Conservation (phyloP, 2,888 invertebrate genomes). For the Microdon myrmicae region DNA sequence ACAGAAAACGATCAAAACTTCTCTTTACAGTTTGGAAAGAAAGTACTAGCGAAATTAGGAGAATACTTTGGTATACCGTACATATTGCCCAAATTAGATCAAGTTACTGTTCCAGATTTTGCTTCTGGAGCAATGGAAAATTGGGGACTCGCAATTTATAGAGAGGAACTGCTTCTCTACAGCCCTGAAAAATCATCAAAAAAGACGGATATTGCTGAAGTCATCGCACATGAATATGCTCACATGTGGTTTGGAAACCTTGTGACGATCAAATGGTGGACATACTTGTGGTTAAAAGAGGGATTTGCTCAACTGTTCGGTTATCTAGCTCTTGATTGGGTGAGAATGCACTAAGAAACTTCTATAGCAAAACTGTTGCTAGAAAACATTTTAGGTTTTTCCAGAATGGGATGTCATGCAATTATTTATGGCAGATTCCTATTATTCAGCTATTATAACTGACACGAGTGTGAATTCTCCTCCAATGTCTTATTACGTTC, state of each 20-base stretch:
- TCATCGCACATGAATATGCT: slow-evolving; percentile 71
- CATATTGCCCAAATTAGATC: slow-evolving; percentile 83
- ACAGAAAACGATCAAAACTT: slow-evolving; percentile 70
- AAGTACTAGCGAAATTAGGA: slow-evolving; percentile 75
- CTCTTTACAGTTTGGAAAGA: slow-evolving; percentile 78
- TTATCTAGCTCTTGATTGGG: slow-evolving; percentile 58
- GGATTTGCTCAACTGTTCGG: slow-evolving; percentile 70
- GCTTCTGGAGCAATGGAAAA: slow-evolving; percentile 92
- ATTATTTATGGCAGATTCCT: slow-evolving; percentile 78
- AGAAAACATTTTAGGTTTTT: slow-evolving; percentile 69
- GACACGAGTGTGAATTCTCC: slow-evolving; percentile 82
- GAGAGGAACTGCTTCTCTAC: slow-evolving; percentile 62
- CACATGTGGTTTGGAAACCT: slow-evolving; percentile 87
- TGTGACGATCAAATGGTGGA: slow-evolving; percentile 78
- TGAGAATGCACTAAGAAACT: slow-evolving; percentile 30
- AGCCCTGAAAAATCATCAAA: slow-evolving; percentile 58
- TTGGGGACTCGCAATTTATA: slow-evolving; percentile 84
- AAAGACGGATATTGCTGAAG: slow-evolving; percentile 68
- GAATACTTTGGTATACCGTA: slow-evolving; percentile 79
- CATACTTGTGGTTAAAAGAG: slow-evolving; percentile 78
- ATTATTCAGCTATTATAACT: slow-evolving; percentile 77
- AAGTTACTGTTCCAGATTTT: slow-evolving; percentile 88
- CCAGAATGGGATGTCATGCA: slow-evolving; percentile 79
- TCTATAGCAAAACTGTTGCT: too few relatives aligned
- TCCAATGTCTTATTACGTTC: slow-evolving; percentile 83